Base-by-base conservation (phyloP, 1,140 invertebrate species). In the Cydia amplana region DNA sequence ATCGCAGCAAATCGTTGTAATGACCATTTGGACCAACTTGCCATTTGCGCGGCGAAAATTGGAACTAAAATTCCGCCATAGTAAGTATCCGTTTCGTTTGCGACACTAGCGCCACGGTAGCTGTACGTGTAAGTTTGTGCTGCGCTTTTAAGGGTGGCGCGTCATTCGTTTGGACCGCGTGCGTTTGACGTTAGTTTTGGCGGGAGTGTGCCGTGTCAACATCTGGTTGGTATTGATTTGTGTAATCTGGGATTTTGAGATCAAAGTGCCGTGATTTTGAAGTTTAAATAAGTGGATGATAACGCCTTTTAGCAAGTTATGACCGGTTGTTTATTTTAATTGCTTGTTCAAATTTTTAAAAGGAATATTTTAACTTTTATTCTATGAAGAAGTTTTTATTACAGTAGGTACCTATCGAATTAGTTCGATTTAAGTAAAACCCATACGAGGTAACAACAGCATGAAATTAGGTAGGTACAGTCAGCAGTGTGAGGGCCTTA, bases 161-260 rank as follows among this genome's bases (percentile, higher is more conserved):
- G 73, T 40, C 81, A 80, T 82, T 79, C 79, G 79, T 79, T 79
- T 75, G 77, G 74, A 74, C 12, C 79, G 74, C 70, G 32, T 80
- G 79, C 55, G 55, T 75, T 76, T 79, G 79, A 79, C 79, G 60
- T 77, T 64, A 76, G 76, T 75, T 74, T 75, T 75, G 77, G 72
- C 75, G 49, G 73, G 73, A 74, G 79, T 76, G 77, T 75, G 77
- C 40, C 70, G 79, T 80, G 79, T 16, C 16, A 23, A 32, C 65
- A 79, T 81, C 79, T 74, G 65, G 65, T 18, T 20, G 14, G 7
- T 40, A 70, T 70, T 18, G 65, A 70, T 70, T 70, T 70, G 65
- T 70, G 6, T 70, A 70, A 70, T 70, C 65, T 70, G 36, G 10
- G 65, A 70, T 36, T 70, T 36, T 70, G 28, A 36, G 32, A 36